Conservation (phyloP, 2,113 vertebrate species). For the Sinocyclocheilus grahami region DNA sequence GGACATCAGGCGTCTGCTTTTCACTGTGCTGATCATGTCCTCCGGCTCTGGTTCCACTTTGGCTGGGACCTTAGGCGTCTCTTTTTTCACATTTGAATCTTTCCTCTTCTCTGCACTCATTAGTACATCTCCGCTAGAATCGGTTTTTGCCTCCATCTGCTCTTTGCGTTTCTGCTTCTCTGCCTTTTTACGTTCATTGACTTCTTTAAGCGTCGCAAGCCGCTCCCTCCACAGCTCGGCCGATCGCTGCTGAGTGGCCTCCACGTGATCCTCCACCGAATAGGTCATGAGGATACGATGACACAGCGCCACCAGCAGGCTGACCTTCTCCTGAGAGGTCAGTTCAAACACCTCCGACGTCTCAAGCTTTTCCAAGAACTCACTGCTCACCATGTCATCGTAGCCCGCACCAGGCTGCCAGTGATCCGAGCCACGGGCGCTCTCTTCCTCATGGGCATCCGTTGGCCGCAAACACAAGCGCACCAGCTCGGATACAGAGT, state of each 20-base stretch:
- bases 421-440: constrained; percentile 75
- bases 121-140: constrained; percentile 71
- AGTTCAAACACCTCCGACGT: constrained; percentile 92
- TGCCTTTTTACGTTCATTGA: constrained; percentile 90
- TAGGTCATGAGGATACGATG: constrained; percentile 98
- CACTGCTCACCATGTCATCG: constrained; percentile 88
- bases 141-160: constrained; percentile 80
- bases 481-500: constrained; percentile 91
- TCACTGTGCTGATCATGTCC: constrained; percentile 94
- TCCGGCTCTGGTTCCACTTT: constrained; percentile 75
- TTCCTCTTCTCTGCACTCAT: constrained; percentile 60
- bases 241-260: constrained; percentile 86
- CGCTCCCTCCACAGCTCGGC: constrained; percentile 95
- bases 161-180: constrained; percentile 90
- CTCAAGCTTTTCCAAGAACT: constrained; percentile 92
- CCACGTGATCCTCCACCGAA: constrained; percentile 93
- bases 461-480: constrained; percentile 90
- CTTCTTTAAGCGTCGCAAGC: constrained; percentile 89
- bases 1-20: constrained; percentile 88
- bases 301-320: constrained; percentile 87
- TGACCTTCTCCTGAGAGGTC: constrained; percentile 87
- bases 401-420: constrained; percentile 75
- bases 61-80: constrained; percentile 41
- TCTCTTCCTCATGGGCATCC: constrained; percentile 87
- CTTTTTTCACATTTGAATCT: constrained; percentile 63